These are phyloP conservation scores for Anas acuta DNA, from an alignment of 2,797 vertebrate genomes.

Conservation along the genomic window DNA sequence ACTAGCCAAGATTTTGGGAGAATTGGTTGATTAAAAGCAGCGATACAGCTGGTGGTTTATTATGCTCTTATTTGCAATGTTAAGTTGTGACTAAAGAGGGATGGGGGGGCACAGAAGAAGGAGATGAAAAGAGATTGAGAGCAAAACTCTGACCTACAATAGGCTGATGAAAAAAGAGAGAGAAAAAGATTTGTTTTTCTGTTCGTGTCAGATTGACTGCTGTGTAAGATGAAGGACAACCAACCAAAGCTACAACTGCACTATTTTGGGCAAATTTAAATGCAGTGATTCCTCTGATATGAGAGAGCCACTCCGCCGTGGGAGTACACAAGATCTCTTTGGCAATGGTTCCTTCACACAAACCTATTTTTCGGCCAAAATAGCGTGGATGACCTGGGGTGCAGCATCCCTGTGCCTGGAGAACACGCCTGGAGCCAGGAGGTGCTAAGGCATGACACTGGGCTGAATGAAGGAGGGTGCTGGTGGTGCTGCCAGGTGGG, in stretches of 20 bases:
- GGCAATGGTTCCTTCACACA: not conserved
- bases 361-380: not conserved
- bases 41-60: not conserved
- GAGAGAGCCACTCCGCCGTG: not conserved
- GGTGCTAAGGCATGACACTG: not conserved
- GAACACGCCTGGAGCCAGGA: accelerated
- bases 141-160: not conserved
- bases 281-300: not conserved
- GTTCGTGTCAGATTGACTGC: not conserved
- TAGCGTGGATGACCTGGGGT: accelerated
- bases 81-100: conserved; percentile 4
- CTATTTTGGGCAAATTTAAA: not conserved
- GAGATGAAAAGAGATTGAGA: not conserved
- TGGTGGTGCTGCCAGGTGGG: not conserved
- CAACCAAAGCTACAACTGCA: not conserved
- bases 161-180: not conserved
- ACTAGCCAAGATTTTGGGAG: not conserved
- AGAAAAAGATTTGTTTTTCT: not conserved
- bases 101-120: not conserved
- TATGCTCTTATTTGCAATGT: conserved; percentile 17
- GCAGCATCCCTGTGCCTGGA: not conserved
- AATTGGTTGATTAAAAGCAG: not conserved
- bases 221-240: not conserved
- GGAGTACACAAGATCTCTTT: not conserved
- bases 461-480: not conserved